A percentile compares a stretch with the other conserved stretches of the same genome.
Evolutionary conservation across 2,888 invertebrate species (phyloP).

Genomic region (Stenotaenia linearis): DNA sequence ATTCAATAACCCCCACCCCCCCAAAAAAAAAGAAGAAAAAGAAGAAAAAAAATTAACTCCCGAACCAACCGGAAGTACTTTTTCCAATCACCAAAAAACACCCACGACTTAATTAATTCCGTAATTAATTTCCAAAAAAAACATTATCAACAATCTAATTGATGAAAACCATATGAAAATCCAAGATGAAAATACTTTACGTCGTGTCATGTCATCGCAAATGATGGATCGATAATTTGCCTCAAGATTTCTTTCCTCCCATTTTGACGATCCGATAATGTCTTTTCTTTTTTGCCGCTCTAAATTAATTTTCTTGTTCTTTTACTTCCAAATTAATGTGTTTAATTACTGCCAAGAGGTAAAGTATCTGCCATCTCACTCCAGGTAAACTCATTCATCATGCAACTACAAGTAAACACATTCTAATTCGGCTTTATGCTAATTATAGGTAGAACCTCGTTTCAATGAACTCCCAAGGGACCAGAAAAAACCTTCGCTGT

Average conservation of each 20-base stretch:
- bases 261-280: neutral
- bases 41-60: no score
- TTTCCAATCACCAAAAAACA: no score
- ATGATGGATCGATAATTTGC: constrained; percentile 1
- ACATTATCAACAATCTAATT: neutral
- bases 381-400: neutral
- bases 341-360: neutral
- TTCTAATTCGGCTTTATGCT: neutral
- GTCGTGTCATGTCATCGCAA: neutral
- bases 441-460: neutral
- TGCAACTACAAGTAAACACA: neutral
- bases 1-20: no score
- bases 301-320: no score
- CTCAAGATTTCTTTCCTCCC: neutral
- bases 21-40: no score
- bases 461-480: no score
- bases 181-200: neutral
- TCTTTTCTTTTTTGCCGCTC: neutral
- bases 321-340: neutral
- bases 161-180: neutral
- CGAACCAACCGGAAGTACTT: no score
- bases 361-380: neutral
- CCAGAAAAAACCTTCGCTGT: no score
- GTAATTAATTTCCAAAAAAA: no score
- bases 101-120: no score